Conservation (phyloP, 2,888 invertebrate genomes). For the Dryocosmus kuriphilus region DNA sequence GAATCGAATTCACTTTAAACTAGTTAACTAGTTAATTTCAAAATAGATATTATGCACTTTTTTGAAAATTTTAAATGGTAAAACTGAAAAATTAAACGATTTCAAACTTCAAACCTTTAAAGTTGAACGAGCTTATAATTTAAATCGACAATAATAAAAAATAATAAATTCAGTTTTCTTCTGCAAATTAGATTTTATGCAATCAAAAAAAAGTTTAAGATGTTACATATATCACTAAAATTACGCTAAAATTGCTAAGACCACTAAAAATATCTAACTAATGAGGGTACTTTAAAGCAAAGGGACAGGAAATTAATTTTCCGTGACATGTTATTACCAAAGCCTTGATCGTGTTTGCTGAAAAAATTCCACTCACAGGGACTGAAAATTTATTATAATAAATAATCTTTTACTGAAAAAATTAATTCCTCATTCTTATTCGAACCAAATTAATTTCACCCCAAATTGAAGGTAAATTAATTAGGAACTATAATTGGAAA, state of each 20-base stretch:
- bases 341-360: not conserved
- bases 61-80: too few relatives aligned
- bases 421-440: not conserved
- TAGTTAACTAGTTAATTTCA: not conserved
- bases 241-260: too few relatives aligned
- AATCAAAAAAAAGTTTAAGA: too few relatives aligned
- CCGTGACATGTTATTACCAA: slow-evolving; percentile 8
- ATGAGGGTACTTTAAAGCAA: slow-evolving; percentile 12
- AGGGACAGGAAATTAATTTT: slow-evolving; percentile 23
- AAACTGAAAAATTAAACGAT: too few relatives aligned
- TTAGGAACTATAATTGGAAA: not conserved
- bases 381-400: not conserved
- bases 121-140: too few relatives aligned
- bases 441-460: not conserved
- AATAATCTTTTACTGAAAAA: not conserved
- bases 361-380: not conserved
- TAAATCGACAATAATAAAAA: too few relatives aligned
- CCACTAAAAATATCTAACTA: slow-evolving; percentile 14
- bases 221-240: too few relatives aligned
- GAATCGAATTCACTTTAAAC: slow-evolving; percentile 11
- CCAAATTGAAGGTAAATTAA: not conserved
- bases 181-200: too few relatives aligned
- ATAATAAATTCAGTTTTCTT: too few relatives aligned
- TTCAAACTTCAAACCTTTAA: too few relatives aligned
- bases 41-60: not conserved